Evolutionary conservation across 2,797 vertebrate species (phyloP).

Genomic region (Amblyraja radiata): DNA sequence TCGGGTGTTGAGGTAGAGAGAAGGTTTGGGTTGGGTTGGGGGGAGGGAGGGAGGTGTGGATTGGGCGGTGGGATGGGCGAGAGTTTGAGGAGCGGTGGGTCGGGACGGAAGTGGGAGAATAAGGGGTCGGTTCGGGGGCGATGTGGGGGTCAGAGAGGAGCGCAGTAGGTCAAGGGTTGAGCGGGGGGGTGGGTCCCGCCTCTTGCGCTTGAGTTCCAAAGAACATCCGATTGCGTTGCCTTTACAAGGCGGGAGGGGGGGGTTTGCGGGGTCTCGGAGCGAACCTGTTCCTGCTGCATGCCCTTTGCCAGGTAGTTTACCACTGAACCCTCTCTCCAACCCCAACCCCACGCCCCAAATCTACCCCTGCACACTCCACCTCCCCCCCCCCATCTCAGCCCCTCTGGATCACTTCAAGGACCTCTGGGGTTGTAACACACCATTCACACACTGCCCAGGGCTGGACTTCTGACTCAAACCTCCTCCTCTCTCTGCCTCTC

Average conservation of each 20-base stretch:
- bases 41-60: not conserved
- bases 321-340: too few relatives aligned
- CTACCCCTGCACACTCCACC: too few relatives aligned
- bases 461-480: slow-evolving; percentile 33
- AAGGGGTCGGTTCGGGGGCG: not conserved
- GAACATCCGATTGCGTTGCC: too few relatives aligned
- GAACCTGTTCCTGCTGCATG: too few relatives aligned
- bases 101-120: not conserved
- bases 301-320: too few relatives aligned
- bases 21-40: slow-evolving; percentile 9
- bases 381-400: too few relatives aligned
- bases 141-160: not conserved
- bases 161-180: slow-evolving; percentile 46
- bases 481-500: slow-evolving; percentile 51
- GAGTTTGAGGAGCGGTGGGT: not conserved
- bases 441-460: not conserved
- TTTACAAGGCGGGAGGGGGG: not conserved
- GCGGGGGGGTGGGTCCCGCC: too few relatives aligned
- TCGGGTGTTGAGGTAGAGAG: slow-evolving; percentile 58
- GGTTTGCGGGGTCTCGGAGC: not conserved
- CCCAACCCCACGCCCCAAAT: too few relatives aligned
- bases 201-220: too few relatives aligned
- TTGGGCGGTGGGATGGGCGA: not conserved
- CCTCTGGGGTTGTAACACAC: not conserved
- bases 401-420: too few relatives aligned